Percentiles rank a stretch among this genome's conserved stretches.
Conservation (phyloP, 2,797 vertebrate species). For the Mormyrops attenuatus region DNA sequence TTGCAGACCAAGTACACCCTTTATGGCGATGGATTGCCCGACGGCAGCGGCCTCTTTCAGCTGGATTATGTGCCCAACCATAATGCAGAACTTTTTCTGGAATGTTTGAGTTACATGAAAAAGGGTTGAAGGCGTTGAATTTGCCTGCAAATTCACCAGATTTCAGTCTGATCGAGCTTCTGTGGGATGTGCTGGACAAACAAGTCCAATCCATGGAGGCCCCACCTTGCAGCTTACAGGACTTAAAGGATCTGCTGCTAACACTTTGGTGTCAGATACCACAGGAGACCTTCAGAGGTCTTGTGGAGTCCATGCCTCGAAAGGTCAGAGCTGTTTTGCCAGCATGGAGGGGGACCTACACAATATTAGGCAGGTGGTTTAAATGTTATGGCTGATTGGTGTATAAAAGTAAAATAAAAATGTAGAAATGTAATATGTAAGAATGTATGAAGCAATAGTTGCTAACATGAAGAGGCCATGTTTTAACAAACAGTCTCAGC, state of each 20-base stretch:
- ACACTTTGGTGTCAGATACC: background rate
- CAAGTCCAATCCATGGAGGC: background rate
- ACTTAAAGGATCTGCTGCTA: background rate
- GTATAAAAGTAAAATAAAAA: background rate
- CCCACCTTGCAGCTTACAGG: background rate
- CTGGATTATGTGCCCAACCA: background rate
- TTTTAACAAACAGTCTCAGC: background rate
- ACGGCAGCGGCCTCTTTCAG: background rate
- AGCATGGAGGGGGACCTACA: background rate
- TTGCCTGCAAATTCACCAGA: background rate
- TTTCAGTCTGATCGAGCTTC: background rate
- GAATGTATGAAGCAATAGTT: no score
- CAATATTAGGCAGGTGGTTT: background rate
- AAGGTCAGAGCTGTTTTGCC: background rate
- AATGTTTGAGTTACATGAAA: background rate
- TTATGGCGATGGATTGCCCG: background rate
- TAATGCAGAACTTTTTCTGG: background rate
- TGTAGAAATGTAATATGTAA: background rate
- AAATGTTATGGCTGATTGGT: background rate
- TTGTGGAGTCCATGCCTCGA: background rate
- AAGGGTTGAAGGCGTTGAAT: background rate
- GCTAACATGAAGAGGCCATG: background rate
- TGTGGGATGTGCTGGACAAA: background rate
- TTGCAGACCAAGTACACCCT: background rate
- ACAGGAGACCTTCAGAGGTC: background rate